These are phyloP conservation scores for Eira barbara DNA, from an alignment of 2,113 vertebrate species.

Conservation along the genomic window DNA sequence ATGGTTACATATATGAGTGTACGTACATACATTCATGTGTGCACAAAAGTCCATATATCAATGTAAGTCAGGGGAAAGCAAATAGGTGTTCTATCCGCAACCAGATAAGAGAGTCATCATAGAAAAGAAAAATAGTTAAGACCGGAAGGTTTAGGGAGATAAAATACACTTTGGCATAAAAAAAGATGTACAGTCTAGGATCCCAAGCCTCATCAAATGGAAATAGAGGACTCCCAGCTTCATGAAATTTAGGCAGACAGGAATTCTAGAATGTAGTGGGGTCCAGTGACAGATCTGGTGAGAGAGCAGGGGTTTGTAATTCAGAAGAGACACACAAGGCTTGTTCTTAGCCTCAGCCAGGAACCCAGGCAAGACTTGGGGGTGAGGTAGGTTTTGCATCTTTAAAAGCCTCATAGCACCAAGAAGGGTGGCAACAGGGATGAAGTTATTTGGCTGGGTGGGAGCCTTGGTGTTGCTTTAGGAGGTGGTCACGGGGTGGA, in stretches of 20 bases:
- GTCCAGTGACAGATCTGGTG: not conserved
- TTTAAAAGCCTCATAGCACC: not conserved
- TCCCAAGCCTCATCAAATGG: not conserved
- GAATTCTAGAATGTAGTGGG: not conserved
- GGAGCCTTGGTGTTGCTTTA: fast-evolving
- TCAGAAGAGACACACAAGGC: not conserved
- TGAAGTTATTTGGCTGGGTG: not conserved
- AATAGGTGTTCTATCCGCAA: not conserved
- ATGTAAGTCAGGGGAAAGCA: not conserved
- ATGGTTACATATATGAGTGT: not conserved
- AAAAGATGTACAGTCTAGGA: not conserved
- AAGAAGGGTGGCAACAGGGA: not conserved
- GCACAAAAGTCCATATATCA: not conserved
- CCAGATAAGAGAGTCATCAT: not conserved
- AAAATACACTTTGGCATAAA: not conserved
- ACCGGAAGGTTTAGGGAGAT: not conserved
- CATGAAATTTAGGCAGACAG: not conserved
- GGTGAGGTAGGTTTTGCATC: too few relatives aligned
- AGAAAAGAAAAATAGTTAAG: not conserved
- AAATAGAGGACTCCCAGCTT: not conserved
- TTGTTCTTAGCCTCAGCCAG: not conserved
- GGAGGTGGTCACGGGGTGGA: fast-evolving
- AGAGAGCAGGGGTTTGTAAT: not conserved
- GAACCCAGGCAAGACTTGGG: not conserved
- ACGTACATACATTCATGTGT: fast-evolving